Evolutionary conservation across 2,113 vertebrate genomes (phyloP), one percentile per base, ranked within the genome.

Genomic region (Pelobates fuscus): DNA sequence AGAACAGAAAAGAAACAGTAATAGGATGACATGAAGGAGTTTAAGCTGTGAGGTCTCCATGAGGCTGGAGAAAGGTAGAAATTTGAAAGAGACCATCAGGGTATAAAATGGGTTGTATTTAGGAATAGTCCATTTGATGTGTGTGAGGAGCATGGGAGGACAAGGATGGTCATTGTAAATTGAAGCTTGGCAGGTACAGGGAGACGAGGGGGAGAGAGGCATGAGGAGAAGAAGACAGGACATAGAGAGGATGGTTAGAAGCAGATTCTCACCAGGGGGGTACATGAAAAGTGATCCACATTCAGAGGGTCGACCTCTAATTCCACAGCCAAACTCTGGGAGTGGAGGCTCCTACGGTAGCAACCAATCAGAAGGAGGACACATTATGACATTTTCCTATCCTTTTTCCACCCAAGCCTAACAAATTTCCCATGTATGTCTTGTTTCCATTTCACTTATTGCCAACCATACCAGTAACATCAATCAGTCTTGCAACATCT

Each of bases 231-330:
- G 25, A 25, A 27, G 3, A 3, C 2, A 25, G 20, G 18, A 11
- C 17, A 15, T 0, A 18, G 18, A 20, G 11, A 11, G 46, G 2
- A 8, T 8, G 26, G 18, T 15, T 18, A 17, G 29, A 7, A 12
- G 8, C 10, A 10, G 8, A 6, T 32, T 57, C 69, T 61, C 26
- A 71, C 69, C 69, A 71, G 69, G 0, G 94, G 95, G 0, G 94
- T 96, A 81, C 94, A 98, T 84, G 96, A 98, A 87, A 96, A 98
- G 78, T 98, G 95, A 86, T 98, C 96, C 14, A 96, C 94, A 0
- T 97, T 97, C 21, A 97, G 93, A 10, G 95, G 94, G 80, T 98
- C 94, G 0, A 94, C 94, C 81, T 98, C 95, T 80, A 95, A 92
- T 70, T 96, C 96, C 84, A 96, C 81, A 82, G 94, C 92, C 81